Evolutionary conservation across 2,888 invertebrate genomes (phyloP).

Genomic region (Acleris literana): DNA sequence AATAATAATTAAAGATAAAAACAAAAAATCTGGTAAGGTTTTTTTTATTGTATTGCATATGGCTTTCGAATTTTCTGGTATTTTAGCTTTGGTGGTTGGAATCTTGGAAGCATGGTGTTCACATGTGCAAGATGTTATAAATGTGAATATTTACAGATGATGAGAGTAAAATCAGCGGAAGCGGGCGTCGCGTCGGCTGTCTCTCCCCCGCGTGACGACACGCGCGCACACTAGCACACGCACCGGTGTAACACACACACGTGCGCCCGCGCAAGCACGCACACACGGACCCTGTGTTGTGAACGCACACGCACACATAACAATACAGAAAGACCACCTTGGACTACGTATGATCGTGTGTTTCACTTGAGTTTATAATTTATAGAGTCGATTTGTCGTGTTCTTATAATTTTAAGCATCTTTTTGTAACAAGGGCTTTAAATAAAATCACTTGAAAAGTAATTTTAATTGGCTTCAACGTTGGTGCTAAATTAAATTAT

Average conservation of each 20-base stretch:
- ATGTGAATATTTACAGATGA: slow-evolving; percentile 60
- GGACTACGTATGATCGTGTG: slow-evolving; percentile 20
- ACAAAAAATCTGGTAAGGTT: slow-evolving; percentile 1
- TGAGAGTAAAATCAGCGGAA: slow-evolving; percentile 85
- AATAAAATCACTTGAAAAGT: slow-evolving; percentile 17
- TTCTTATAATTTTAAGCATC: slow-evolving; percentile 24
- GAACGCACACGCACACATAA: slow-evolving; percentile 5
- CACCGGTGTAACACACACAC: slow-evolving; percentile 35
- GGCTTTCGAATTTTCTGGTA: slow-evolving; percentile 7
- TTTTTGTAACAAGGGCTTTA: slow-evolving; percentile 26
- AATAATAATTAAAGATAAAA: neutral
- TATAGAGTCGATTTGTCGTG: slow-evolving; percentile 23
- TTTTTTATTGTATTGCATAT: neutral
- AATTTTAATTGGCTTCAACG: slow-evolving; percentile 34
- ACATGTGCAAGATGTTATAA: slow-evolving; percentile 14
- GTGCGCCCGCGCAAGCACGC: slow-evolving; percentile 32
- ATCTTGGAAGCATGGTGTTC: neutral
- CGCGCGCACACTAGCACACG: slow-evolving; percentile 64
- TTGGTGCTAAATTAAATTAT: slow-evolving; percentile 41
- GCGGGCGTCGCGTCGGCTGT: slow-evolving; percentile 86
- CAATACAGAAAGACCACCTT: slow-evolving; percentile 3
- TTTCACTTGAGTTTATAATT: slow-evolving; percentile 13
- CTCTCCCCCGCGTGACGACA: slow-evolving; percentile 85
- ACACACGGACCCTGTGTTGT: slow-evolving; percentile 16
- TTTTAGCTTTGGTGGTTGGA: slow-evolving; percentile 10